A percentile compares a stretch with the other conserved stretches of the same genome.
phyloP scores from a whole-genome alignment of 2,888 invertebrate species.

The Morpho deidamia region DNA sequence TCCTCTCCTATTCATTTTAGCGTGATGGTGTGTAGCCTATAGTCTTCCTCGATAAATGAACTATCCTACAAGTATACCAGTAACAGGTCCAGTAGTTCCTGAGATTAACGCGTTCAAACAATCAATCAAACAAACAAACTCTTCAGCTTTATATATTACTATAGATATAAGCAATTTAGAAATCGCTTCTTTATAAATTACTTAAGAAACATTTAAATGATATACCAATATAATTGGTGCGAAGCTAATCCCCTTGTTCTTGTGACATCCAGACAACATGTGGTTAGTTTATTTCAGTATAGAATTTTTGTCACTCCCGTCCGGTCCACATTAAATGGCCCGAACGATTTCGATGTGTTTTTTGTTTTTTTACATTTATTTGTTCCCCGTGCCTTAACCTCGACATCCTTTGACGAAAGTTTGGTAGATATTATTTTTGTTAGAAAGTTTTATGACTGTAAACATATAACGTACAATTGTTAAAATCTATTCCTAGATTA shows the following conservation, averaged over 20 bases:
- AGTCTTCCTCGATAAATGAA: too few species aligned
- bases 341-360: slow-evolving; percentile 65
- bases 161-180: too few species aligned
- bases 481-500: too few species aligned
- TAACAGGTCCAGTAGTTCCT: too few species aligned
- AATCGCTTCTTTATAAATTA: background rate
- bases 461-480: too few species aligned
- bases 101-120: too few species aligned
- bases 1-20: too few species aligned
- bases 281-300: slow-evolving; percentile 74
- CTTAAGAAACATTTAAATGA: background rate
- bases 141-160: too few species aligned
- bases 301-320: slow-evolving; percentile 75
- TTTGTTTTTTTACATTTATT: slow-evolving; percentile 34
- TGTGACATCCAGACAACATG: slow-evolving; percentile 64
- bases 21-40: too few species aligned
- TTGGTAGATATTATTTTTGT: background rate
- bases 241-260: slow-evolving; percentile 31
- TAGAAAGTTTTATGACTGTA: background rate
- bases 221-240: slow-evolving; percentile 13
- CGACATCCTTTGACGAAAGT: slow-evolving; percentile 65
- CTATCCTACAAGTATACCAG: too few species aligned
- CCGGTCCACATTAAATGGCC: slow-evolving; percentile 76
- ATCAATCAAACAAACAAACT: too few species aligned
- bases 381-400: slow-evolving; percentile 43